Conservation (phyloP, 2,113 vertebrate species). For the Trogon melanurus region DNA sequence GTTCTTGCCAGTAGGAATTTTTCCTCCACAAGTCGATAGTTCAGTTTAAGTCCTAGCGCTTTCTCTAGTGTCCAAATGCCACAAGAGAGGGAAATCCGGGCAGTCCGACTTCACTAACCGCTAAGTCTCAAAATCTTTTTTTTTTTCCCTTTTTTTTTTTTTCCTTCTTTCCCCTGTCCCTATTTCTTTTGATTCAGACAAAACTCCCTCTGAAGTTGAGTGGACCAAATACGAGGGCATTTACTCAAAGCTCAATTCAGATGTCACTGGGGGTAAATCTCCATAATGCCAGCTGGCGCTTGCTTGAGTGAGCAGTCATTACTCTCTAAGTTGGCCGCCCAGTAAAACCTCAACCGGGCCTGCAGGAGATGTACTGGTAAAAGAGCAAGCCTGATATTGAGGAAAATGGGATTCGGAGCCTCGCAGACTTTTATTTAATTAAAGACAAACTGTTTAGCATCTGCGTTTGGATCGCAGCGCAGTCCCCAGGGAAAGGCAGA, state of each 20-base stretch:
- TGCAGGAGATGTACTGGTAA: not conserved
- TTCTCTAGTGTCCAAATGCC: not conserved
- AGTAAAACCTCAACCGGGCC: not conserved
- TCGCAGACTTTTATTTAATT: not conserved
- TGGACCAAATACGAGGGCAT: slow-evolving; percentile 2
- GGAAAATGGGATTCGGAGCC: not conserved
- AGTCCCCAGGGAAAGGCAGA: not conserved
- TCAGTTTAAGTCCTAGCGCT: not conserved
- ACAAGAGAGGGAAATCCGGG: not conserved
- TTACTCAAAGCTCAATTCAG: slow-evolving; percentile 49
- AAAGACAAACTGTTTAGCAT: not conserved
- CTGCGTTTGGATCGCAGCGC: not conserved
- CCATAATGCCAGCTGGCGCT: slow-evolving; percentile 30
- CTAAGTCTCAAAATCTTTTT: slow-evolving; percentile 1
- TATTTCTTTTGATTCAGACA: slow-evolving; percentile 26
- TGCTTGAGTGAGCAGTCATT: slow-evolving; percentile 46
- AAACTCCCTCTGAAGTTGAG: slow-evolving; percentile 21
- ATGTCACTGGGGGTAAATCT: slow-evolving; percentile 44
- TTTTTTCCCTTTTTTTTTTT: too few species aligned
- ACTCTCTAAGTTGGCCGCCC: not conserved
- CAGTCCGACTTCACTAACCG: not conserved
- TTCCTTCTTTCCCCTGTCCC: not conserved
- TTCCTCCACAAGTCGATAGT: not conserved
- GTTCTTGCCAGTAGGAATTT: not conserved
- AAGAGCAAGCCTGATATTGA: not conserved